Percentiles rank a stretch among this genome's conserved stretches.
Evolutionary conservation across 1,140 invertebrate genomes (phyloP).

Genomic region (Nixonia krombeini): DNA sequence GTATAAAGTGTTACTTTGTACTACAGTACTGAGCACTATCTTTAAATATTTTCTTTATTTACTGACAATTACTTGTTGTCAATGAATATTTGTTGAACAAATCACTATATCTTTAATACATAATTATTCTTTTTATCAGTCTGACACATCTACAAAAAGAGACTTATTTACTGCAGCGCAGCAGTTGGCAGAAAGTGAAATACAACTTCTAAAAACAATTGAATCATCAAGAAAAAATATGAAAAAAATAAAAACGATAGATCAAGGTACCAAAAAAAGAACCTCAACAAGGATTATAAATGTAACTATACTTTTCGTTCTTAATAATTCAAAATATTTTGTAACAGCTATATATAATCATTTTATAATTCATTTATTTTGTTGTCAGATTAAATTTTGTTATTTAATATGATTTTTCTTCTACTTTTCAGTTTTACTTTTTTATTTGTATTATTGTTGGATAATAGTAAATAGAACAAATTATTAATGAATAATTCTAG

Average conservation of each 20-base stretch:
- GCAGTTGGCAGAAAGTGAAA: slow-evolving; percentile 63
- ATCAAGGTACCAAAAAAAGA: slow-evolving; percentile 19
- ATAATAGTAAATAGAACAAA: too few relatives aligned
- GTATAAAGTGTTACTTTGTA: too few relatives aligned
- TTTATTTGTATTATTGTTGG: too few relatives aligned
- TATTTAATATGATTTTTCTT: too few relatives aligned
- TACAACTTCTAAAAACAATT: slow-evolving; percentile 59
- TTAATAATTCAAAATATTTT: background rate
- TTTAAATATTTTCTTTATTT: background rate
- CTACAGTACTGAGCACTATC: too few relatives aligned
- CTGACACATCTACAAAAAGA: slow-evolving; percentile 38
- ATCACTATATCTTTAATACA: slow-evolving; percentile 5
- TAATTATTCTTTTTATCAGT: slow-evolving; percentile 47
- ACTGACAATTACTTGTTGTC: slow-evolving; percentile 5
- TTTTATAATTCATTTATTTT: too few relatives aligned
- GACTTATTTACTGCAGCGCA: slow-evolving; percentile 59
- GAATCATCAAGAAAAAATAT: slow-evolving; percentile 44
- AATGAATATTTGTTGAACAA: slow-evolving; percentile 6
- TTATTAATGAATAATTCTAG: slow-evolving; percentile 41
- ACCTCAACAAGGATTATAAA: slow-evolving; percentile 35
- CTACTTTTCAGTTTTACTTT: too few relatives aligned
- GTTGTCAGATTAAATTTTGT: too few relatives aligned
- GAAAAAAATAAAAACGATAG: slow-evolving; percentile 26
- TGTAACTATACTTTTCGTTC: slow-evolving; percentile 10
- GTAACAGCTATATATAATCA: background rate